Conservation (phyloP, 2,888 invertebrate species). For the Trichogramma evanescens region DNA sequence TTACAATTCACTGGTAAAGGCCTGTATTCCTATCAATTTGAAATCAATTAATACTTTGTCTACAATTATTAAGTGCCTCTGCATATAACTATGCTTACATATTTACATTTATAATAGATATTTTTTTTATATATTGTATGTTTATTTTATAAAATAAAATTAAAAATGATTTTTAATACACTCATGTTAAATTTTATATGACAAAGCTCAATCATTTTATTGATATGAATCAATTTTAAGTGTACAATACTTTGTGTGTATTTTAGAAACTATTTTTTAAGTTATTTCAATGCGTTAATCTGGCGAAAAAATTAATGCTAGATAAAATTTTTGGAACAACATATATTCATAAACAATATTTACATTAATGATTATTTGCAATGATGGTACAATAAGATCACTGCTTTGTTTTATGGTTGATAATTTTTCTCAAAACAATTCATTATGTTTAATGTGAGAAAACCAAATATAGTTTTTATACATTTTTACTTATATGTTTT, state of each 20-base stretch:
- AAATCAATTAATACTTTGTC: conserved; percentile 7
- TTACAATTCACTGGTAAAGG: conserved; percentile 18
- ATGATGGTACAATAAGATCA: background rate
- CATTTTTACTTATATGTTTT: background rate
- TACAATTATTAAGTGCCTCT: conserved; percentile 14
- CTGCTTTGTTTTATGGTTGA: background rate
- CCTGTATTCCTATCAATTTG: conserved; percentile 9
- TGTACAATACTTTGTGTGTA: no score
- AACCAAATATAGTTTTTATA: no score
- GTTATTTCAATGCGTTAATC: no score
- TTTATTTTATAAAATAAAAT: conserved; percentile 19
- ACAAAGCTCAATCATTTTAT: no score
- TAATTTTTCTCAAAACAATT: background rate
- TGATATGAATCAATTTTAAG: no score
- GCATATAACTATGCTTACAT: conserved; percentile 13
- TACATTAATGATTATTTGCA: no score
- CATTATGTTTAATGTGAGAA: background rate
- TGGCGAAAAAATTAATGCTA: no score
- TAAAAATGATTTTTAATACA: no score
- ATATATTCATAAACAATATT: no score
- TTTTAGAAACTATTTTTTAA: no score
- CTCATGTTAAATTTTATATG: no score
- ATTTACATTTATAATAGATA: conserved; percentile 21
- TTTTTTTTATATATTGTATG: conserved; percentile 15
- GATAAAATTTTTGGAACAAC: no score